These are phyloP conservation scores for Balaenoptera acutorostrata DNA, from an alignment of 2,113 vertebrate genomes.

Conservation along the genomic window DNA sequence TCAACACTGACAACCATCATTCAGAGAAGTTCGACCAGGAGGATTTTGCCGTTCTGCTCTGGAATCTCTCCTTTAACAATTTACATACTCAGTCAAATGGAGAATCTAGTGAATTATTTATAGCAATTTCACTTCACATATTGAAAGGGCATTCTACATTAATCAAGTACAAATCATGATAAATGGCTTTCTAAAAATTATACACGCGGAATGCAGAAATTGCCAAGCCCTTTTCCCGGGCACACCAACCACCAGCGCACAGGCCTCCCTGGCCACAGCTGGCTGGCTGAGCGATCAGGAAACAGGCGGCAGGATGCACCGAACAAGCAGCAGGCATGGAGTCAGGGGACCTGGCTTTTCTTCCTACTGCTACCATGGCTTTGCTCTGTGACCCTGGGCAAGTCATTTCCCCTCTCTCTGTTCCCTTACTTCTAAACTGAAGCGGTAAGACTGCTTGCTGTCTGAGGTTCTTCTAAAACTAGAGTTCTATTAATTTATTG, in stretches of 20 bases:
- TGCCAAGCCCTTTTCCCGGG: background rate
- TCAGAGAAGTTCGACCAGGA: background rate
- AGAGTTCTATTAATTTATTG: background rate
- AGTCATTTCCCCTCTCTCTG: background rate
- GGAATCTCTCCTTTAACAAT: background rate
- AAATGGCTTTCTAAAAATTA: conserved; percentile 25
- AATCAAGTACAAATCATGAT: background rate
- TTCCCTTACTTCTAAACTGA: background rate
- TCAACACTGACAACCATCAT: background rate
- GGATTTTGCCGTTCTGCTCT: background rate
- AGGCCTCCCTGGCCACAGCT: background rate
- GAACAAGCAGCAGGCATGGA: background rate
- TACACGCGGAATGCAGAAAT: background rate
- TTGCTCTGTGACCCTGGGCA: background rate
- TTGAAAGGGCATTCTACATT: background rate
- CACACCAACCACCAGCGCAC: background rate
- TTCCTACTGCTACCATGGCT: background rate
- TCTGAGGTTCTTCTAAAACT: background rate
- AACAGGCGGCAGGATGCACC: background rate
- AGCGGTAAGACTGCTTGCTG: background rate
- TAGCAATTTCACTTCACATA: background rate
- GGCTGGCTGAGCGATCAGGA: background rate
- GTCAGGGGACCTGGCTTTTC: background rate
- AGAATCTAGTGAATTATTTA: conserved; percentile 2
- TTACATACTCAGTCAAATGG: background rate